Evolutionary conservation across 2,797 vertebrate genomes (phyloP), one percentile per base, ranked within the genome.

Genomic region (Mormyrus hasselquistii): DNA sequence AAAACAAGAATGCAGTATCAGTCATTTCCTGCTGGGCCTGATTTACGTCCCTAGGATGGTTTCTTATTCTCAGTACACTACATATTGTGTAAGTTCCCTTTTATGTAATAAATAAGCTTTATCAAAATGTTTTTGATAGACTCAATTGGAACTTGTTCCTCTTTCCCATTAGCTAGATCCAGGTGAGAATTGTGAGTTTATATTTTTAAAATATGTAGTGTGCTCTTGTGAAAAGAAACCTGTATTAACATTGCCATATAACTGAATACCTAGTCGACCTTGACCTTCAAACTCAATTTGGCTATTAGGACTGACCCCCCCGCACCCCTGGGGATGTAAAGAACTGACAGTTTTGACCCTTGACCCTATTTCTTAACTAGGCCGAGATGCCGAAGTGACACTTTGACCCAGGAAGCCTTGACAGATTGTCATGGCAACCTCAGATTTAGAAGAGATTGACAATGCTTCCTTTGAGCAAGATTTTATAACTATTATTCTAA

Each of bases 201-300:
- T 88, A 92, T 91, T 90, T 91, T 89, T 85, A 89, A 93, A 91
- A 92, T 92, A 92, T n/a, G 41, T 79, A 19, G 52, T 25, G 50
- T 53, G 87, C 25, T 92, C 93, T 94, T 93, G 91, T 92, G 92
- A 92, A 92, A 90, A 94, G 93, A 95, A 93, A 95, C 92, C 52
- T 89, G 92, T 94, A 95, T 95, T 95, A 94, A 94, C 94, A 95
- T 95, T 90, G 90, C 94, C 94, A 94, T 93, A 93, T 93, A 93
- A 91, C 94, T 86, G 82, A 89, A 87, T 76, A 83, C 83, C 90
- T 89, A 79, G 88, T 79, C 92, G 94, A 96, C 96, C 96, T 96
- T 96, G 96, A 96, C 95, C 96, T 96, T 96, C 96, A 96, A 96
- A 95, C 95, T 95, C 95, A 95, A 95, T 96, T 94, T 96, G 94